A percentile compares a stretch with the other conserved stretches of the same genome.
Conservation (phyloP, 2,888 invertebrate species). For the Erpobdella octoculata region DNA sequence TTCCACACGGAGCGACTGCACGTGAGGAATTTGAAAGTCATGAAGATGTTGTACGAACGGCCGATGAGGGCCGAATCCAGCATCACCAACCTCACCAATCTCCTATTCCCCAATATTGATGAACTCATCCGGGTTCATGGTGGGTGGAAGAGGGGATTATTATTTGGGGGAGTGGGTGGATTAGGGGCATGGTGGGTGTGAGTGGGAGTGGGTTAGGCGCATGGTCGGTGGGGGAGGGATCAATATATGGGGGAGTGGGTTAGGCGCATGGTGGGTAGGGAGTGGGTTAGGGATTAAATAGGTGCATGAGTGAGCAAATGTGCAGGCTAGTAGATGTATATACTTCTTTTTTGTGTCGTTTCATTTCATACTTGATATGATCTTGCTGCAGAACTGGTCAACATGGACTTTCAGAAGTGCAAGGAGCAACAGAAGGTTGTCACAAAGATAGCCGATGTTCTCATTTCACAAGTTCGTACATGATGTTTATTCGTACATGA, state of each 20-base stretch:
- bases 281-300: too few relatives aligned
- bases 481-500: too few relatives aligned
- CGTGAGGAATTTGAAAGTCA: conserved; percentile 75
- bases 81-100: conserved; percentile 65
- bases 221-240: too few relatives aligned
- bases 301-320: too few relatives aligned
- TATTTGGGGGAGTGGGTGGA: background rate
- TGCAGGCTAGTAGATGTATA: too few relatives aligned
- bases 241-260: too few relatives aligned
- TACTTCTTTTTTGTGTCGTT: background rate
- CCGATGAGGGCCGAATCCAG: conserved; percentile 65
- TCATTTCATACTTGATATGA: background rate
- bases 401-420: conserved; percentile 54
- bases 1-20: conserved; percentile 78
- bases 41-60: conserved; percentile 58
- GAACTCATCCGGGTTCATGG: conserved; percentile 70
- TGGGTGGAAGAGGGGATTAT: conserved; percentile 43
- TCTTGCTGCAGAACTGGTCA: conserved; percentile 54
- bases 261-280: too few relatives aligned
- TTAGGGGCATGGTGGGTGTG: too few relatives aligned
- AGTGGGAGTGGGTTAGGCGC: too few relatives aligned
- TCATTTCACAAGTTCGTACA: too few relatives aligned
- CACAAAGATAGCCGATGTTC: conserved; percentile 66
- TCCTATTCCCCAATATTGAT: conserved; percentile 76
- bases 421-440: conserved; percentile 35